Percentiles rank a stretch among this genome's conserved stretches.
Conservation (phyloP, 2,888 invertebrate species). For the Phalera bucephala region DNA sequence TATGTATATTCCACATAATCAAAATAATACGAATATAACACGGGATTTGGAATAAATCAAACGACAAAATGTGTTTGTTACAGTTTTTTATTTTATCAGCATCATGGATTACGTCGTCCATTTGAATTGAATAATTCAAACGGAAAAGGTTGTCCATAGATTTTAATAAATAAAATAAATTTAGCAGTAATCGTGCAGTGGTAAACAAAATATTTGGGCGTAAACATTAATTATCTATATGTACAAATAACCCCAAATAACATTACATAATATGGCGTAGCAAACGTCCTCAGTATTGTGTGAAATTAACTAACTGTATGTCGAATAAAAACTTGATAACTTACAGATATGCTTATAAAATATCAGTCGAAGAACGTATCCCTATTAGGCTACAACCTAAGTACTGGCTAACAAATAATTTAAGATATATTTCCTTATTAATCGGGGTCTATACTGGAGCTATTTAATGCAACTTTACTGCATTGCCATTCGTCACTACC, state of each 20-base stretch:
- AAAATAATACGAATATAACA: too few species aligned
- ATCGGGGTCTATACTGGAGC: constrained; percentile 58
- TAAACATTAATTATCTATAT: constrained; percentile 58
- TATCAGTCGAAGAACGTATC: constrained; percentile 74
- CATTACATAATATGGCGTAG: constrained; percentile 43
- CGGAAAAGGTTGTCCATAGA: constrained; percentile 78
- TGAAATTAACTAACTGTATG: constrained; percentile 6
- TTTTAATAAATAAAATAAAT: constrained; percentile 68
- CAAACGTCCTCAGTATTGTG: constrained; percentile 24
- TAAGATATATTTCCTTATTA: constrained; percentile 34
- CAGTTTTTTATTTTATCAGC: constrained; percentile 50
- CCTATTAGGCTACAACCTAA: constrained; percentile 39
- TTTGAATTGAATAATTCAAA: constrained; percentile 65
- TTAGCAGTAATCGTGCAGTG: constrained; percentile 42
- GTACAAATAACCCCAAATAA: constrained; percentile 58
- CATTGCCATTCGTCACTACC: constrained; percentile 89
- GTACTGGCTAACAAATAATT: constrained; percentile 64
- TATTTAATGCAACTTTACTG: constrained; percentile 44
- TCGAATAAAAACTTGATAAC: constrained; percentile 25
- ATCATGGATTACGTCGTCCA: constrained; percentile 78
- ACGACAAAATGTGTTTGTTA: constrained; percentile 15
- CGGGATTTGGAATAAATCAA: too few species aligned
- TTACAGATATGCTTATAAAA: constrained; percentile 68
- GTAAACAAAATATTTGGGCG: constrained; percentile 53
- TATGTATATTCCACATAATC: too few species aligned